A percentile compares a stretch with the other conserved stretches of the same genome.
Evolutionary conservation across 2,797 vertebrate genomes (phyloP).

Genomic region (Myotis findleyi): DNA sequence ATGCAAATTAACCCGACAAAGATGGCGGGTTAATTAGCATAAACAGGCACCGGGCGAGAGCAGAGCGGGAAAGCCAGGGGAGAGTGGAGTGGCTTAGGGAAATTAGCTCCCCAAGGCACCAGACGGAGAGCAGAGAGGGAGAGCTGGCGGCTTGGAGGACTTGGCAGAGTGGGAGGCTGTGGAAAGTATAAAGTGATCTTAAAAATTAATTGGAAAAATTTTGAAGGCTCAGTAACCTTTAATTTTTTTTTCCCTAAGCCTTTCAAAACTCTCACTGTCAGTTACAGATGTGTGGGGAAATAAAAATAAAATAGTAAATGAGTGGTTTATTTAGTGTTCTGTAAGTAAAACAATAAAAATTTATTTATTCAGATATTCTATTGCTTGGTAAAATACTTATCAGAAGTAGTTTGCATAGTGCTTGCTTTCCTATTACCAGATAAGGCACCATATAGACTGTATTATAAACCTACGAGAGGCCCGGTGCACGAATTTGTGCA

Average conservation of each 20-base stretch:
- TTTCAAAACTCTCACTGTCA: neutral
- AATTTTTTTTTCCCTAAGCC: neutral
- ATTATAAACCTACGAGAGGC: neutral
- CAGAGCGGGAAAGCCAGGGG: accelerated
- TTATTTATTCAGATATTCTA: neutral
- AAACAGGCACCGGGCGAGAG: too few species aligned
- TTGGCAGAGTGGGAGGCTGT: too few species aligned
- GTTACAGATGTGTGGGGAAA: neutral
- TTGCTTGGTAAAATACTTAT: neutral
- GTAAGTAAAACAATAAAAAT: neutral
- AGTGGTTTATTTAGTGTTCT: neutral
- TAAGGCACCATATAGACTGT: neutral
- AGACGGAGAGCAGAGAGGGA: too few species aligned
- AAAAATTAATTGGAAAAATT: neutral
- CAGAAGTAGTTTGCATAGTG: neutral
- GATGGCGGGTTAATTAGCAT: too few species aligned
- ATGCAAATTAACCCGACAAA: too few species aligned
- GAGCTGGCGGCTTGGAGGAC: too few species aligned
- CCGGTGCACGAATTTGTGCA: too few species aligned
- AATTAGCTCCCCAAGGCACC: too few species aligned
- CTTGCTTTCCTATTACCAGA: neutral
- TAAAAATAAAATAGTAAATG: neutral
- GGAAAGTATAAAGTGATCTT: neutral
- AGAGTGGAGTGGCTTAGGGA: too few species aligned
- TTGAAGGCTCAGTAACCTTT: neutral